phyloP scores from a whole-genome alignment of 2,113 vertebrate species.

The Cyprinodon brontotheroides region DNA sequence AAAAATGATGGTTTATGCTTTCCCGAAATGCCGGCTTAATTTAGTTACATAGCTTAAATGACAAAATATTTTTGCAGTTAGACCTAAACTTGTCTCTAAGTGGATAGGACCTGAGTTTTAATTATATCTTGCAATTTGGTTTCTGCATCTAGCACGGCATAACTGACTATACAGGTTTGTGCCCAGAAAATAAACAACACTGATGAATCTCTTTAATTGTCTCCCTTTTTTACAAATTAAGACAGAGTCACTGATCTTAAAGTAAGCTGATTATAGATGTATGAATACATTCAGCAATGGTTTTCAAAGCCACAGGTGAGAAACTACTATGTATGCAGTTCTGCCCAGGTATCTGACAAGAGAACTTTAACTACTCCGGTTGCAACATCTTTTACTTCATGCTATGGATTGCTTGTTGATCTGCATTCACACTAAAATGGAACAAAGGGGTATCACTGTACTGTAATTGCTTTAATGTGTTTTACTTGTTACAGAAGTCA shows the following conservation, averaged over 20 bases:
- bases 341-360: constrained; percentile 24
- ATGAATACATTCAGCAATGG: constrained; percentile 36
- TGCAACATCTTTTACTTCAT: constrained; percentile 2
- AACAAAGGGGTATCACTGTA: background rate
- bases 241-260: constrained; percentile 26
- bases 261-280: constrained; percentile 50
- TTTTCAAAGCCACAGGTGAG: constrained; percentile 20
- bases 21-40: no score
- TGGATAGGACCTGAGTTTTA: no score
- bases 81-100: no score
- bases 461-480: background rate
- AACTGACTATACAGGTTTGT: constrained; percentile 48
- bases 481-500: background rate
- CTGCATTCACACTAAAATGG: background rate
- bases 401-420: background rate
- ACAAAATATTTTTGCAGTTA: no score
- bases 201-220: constrained; percentile 72
- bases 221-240: constrained; percentile 40
- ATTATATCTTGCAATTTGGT: no score
- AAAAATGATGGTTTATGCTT: no score
- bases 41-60: no score
- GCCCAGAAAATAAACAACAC: constrained; percentile 66
- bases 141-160: no score
- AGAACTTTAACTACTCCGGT: constrained; percentile 9
- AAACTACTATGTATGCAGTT: background rate